phyloP scores from a whole-genome alignment of 2,113 vertebrate species.

The Anseranas semipalmata region DNA sequence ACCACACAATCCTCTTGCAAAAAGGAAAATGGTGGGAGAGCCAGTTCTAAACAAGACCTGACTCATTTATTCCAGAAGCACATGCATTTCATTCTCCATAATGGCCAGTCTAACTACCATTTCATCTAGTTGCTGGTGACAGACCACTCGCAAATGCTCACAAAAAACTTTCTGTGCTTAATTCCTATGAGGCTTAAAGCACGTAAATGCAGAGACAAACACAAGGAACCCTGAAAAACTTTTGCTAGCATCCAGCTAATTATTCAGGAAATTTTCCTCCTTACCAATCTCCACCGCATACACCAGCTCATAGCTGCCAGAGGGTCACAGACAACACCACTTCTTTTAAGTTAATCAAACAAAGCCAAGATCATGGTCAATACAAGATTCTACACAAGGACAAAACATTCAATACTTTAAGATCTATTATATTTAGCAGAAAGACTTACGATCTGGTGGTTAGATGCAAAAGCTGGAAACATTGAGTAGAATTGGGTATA shows the following conservation, averaged over 20 bases:
- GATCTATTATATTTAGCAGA: background rate
- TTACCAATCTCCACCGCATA: background rate
- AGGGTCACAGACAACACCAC: rapidly evolving
- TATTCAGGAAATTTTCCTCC: background rate
- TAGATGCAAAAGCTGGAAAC: background rate
- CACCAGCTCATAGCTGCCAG: background rate
- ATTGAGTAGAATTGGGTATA: background rate
- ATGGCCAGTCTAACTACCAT: background rate
- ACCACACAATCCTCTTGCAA: background rate
- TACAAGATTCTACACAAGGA: background rate
- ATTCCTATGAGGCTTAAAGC: background rate
- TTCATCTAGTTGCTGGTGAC: background rate
- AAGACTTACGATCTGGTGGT: background rate
- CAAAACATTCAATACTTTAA: background rate
- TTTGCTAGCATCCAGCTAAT: background rate
- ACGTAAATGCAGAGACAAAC: background rate
- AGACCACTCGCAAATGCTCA: background rate
- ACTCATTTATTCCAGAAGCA: background rate
- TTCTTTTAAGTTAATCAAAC: background rate
- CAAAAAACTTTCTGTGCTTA: background rate
- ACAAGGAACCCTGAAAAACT: background rate
- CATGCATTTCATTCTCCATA: background rate
- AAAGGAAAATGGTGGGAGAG: background rate
- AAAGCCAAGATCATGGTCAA: background rate
- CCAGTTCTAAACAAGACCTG: background rate